Conservation (phyloP, 2,797 vertebrate genomes). For the Lepus townsendii region DNA sequence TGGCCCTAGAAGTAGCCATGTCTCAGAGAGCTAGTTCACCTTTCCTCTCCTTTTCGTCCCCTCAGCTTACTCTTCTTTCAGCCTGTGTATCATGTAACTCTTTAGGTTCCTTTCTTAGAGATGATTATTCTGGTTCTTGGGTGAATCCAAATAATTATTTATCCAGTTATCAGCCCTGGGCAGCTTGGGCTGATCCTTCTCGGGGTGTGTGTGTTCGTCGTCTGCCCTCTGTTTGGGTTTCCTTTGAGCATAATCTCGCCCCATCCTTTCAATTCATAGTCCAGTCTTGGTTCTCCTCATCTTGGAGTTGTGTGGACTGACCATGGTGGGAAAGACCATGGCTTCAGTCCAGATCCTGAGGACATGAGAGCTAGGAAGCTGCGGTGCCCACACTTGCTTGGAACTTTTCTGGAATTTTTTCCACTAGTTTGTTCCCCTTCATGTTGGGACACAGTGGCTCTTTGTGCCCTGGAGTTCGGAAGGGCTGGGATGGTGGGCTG, state of each 20-base stretch:
- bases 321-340: neutral
- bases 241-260: neutral
- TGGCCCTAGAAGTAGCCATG: neutral
- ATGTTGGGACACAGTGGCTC: neutral
- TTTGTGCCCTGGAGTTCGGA: rapidly evolving
- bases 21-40: neutral
- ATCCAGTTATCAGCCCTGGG: neutral
- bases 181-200: neutral
- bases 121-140: neutral
- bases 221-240: neutral
- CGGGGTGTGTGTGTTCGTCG: neutral
- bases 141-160: neutral
- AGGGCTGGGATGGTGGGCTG: neutral
- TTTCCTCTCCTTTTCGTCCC: neutral
- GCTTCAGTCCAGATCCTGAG: no score
- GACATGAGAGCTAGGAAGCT: neutral
- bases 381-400: neutral
- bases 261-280: neutral
- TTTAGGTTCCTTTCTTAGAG: neutral
- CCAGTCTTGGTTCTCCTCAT: neutral
- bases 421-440: neutral
- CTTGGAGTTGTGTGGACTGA: neutral
- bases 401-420: neutral
- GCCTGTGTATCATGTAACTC: neutral
- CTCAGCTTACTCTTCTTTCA: neutral